phyloP scores from a whole-genome alignment of 1,140 invertebrate species.

The Homarus americanus region DNA sequence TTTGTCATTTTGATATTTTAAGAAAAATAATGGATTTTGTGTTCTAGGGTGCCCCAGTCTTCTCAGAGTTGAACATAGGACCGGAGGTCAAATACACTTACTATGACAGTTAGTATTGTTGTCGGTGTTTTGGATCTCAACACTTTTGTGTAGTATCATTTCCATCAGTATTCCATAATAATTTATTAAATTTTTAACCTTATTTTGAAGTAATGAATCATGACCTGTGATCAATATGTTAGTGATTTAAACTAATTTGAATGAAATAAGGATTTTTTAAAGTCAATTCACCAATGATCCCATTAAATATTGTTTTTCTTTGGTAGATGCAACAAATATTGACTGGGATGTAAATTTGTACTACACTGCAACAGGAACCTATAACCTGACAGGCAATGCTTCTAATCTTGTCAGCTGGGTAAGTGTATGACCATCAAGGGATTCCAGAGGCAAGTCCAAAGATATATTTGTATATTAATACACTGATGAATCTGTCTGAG shows the following conservation, averaged over 20 bases:
- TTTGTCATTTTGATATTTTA: neutral
- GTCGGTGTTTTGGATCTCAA: neutral
- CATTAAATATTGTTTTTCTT: neutral
- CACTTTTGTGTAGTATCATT: neutral
- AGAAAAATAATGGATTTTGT: neutral
- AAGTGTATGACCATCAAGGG: neutral
- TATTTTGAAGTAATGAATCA: neutral
- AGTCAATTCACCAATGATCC: no score
- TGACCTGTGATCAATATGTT: neutral
- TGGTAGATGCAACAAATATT: neutral
- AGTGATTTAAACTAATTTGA: neutral
- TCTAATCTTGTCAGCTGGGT: neutral
- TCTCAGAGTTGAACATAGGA: neutral
- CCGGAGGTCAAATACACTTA: neutral
- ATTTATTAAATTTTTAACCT: neutral
- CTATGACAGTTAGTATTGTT: neutral
- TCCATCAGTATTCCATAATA: no score
- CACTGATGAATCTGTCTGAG: no score
- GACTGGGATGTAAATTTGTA: neutral
- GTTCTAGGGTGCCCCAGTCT: slow-evolving; percentile 15
- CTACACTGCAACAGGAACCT: slow-evolving; percentile 12
- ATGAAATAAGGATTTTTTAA: no score
- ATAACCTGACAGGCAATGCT: neutral
- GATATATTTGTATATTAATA: neutral
- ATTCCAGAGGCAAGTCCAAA: no score